Conservation (phyloP, 2,888 invertebrate species). For the Uloborus plumipes region DNA sequence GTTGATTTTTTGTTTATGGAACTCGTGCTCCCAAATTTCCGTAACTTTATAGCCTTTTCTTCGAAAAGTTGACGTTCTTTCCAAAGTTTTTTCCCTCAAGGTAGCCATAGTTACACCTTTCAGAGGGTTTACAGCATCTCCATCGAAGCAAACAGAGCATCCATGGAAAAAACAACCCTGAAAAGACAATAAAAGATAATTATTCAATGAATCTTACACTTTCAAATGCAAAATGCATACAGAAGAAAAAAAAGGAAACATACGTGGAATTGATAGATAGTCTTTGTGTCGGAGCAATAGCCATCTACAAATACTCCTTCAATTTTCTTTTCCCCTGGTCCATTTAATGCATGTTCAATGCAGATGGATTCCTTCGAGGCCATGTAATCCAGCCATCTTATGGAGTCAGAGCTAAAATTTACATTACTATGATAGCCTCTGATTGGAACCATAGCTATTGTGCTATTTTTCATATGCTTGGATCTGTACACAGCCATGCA, state of each 20-base stretch:
- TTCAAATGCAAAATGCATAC: no score
- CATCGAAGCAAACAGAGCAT: neutral
- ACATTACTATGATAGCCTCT: neutral
- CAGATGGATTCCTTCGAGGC: neutral
- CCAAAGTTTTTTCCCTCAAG: neutral
- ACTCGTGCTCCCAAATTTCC: neutral
- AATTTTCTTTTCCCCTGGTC: neutral
- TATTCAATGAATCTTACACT: no score
- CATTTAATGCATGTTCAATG: neutral
- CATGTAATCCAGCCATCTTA: slow-evolving; percentile 1
- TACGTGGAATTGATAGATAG: slow-evolving; percentile 1
- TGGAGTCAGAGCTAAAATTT: neutral
- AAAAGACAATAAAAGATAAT: neutral
- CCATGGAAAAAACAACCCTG: slow-evolving; percentile 1
- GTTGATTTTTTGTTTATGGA: neutral
- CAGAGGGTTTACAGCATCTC: neutral
- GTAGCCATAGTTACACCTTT: neutral
- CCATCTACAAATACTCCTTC: neutral
- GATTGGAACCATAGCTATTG: neutral
- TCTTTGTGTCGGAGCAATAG: neutral
- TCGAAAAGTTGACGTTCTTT: neutral
- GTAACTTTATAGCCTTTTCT: neutral
- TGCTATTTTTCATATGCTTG: neutral
- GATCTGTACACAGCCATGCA: neutral
- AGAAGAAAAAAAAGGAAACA: neutral